Evolutionary conservation across 1,140 invertebrate species (phyloP), one percentile per base, ranked within the genome.

Genomic region (Pemphigus obesinymphae): DNA sequence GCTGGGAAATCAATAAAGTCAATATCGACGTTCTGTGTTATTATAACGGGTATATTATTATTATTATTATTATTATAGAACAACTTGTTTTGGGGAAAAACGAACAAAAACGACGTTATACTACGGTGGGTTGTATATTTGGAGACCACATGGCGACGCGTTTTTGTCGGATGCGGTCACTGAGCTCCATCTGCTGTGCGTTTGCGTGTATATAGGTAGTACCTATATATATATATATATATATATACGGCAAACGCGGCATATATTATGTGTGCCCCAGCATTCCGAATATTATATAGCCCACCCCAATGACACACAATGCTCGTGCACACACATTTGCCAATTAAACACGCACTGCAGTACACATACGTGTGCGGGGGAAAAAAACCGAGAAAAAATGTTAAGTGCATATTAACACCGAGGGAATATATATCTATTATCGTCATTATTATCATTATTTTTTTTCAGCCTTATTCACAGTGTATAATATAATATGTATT

Each of bases 221-320:
- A 31, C 58, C 26, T 61, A 61, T 61, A 31, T 26, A 29, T 29
- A 58, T 61, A 17, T 29, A 15, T 61, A 17, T 40, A 73, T 48
- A n/a, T n/a, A n/a, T n/a, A n/a, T n/a, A n/a, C n/a, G n/a, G n/a
- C n/a, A n/a, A n/a, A n/a, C 37, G 37, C 37, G 37, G 37, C 37
- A 10, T 10, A n/a, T n/a, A 40, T 40, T 40, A 4, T 10, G 61
- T 66, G 29, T 34, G 20, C 17, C n/a, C n/a, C 20, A 53, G 37
- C 73, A 53, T 34, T 76, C 48, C 73, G 50, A 23, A 76, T 23
- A 40, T 40, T 5, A 40, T 40, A 40, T 10, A 55, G 34, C 31
- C 20, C 73, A 40, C 73, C 73, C 73, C 50, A 37, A 53, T 23
- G 73, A 76, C 73, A 58, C 66, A 66, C 72, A 75, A 53, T 53